Evolutionary conservation across 2,888 invertebrate species (phyloP).

Genomic region (Oscheius sp.): DNA sequence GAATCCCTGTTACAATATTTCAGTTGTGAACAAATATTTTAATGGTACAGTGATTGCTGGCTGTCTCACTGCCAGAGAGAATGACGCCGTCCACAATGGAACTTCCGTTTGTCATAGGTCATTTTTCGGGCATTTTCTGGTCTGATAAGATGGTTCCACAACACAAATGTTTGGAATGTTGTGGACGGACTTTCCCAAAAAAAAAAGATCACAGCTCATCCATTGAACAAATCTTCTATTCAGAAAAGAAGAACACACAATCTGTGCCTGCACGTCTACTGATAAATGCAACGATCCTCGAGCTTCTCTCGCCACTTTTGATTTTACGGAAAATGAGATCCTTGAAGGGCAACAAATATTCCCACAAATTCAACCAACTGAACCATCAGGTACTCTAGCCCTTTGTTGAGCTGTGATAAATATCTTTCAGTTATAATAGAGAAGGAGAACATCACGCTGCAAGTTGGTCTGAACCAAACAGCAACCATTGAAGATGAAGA

Average conservation of each 20-base stretch:
- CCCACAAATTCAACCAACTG: slow-evolving; percentile 52
- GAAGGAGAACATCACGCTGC: too few species aligned
- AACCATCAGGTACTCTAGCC: slow-evolving; percentile 15
- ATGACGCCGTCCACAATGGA: slow-evolving; percentile 35
- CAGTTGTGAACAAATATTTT: slow-evolving; percentile 58
- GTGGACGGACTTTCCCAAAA: too few species aligned
- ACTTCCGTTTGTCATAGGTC: slow-evolving; percentile 50
- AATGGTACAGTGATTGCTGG: slow-evolving; percentile 61
- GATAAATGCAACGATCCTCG: slow-evolving; percentile 52
- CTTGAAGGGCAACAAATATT: slow-evolving; percentile 46
- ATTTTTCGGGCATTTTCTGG: neutral
- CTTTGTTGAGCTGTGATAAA: too few species aligned
- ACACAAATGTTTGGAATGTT: too few species aligned
- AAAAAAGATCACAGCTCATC: too few species aligned
- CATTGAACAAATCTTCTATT: neutral
- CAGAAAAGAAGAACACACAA: slow-evolving; percentile 41
- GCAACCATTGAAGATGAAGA: too few species aligned
- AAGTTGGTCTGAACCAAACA: too few species aligned
- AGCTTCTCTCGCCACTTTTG: slow-evolving; percentile 39
- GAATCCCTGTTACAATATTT: neutral
- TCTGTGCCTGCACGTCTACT: slow-evolving; percentile 45
- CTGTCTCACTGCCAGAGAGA: slow-evolving; percentile 46
- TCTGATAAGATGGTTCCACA: too few species aligned
- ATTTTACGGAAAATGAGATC: slow-evolving; percentile 43
- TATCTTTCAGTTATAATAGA: too few species aligned